Evolutionary conservation across 2,797 vertebrate genomes (phyloP).

Genomic region (Brotula barbata): DNA sequence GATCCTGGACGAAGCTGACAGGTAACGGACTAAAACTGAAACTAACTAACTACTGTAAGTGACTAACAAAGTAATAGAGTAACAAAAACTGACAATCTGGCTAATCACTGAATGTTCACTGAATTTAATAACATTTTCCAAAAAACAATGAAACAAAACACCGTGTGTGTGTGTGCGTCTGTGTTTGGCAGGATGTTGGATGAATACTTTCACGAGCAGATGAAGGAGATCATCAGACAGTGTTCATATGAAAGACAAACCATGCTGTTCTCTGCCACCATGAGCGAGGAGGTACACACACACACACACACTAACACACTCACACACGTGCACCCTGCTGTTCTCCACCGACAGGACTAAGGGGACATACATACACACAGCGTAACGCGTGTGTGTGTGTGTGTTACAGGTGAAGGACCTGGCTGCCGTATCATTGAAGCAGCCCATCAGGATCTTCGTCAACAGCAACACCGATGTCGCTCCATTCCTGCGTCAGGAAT

Average conservation of each 20-base stretch:
- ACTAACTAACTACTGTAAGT: too few relatives aligned
- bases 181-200: slow-evolving; percentile 88
- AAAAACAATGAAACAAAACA: too few relatives aligned
- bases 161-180: not conserved
- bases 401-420: slow-evolving; percentile 93
- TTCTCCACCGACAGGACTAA: slow-evolving; percentile 98
- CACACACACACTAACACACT: not conserved
- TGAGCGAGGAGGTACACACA: slow-evolving; percentile 90
- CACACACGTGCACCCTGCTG: slow-evolving; percentile 85
- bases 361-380: slow-evolving; percentile 66
- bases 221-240: slow-evolving; percentile 95
- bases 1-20: slow-evolving; percentile 95
- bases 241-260: slow-evolving; percentile 94
- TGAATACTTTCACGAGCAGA: slow-evolving; percentile 98
- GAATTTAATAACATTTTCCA: too few relatives aligned
- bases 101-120: too few relatives aligned
- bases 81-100: too few relatives aligned
- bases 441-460: slow-evolving; percentile 91
- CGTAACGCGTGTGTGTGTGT: slow-evolving; percentile 7
- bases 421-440: slow-evolving; percentile 91
- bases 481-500: slow-evolving; percentile 94
- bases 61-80: too few relatives aligned
- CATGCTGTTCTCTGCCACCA: slow-evolving; percentile 97
- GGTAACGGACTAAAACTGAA: slow-evolving; percentile 69
- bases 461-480: slow-evolving; percentile 98